Evolutionary conservation across 2,888 invertebrate genomes (phyloP).

Genomic region (Abrostola tripartita): DNA sequence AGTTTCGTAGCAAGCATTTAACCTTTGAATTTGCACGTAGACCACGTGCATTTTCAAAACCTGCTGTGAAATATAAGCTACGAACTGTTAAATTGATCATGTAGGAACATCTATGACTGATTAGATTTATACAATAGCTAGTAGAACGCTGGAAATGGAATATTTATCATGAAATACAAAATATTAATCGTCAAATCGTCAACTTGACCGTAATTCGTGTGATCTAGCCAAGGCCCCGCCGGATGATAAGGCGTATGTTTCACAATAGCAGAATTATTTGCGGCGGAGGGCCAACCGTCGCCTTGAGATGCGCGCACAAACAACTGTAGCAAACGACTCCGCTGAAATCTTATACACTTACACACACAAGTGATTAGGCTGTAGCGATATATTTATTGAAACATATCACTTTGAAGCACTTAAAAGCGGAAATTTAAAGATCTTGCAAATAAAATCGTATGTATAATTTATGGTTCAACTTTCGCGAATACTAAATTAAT

Average conservation of each 20-base stretch:
- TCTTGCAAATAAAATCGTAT: neutral
- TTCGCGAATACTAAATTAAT: no score
- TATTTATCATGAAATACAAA: constrained; percentile 76
- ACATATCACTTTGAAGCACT: neutral
- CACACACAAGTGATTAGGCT: constrained; percentile 66
- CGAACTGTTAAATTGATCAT: neutral
- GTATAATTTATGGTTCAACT: no score
- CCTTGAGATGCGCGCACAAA: constrained; percentile 87
- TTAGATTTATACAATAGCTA: constrained; percentile 12
- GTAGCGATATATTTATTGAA: neutral
- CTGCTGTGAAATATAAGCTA: neutral
- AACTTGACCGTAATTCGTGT: constrained; percentile 88
- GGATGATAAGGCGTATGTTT: constrained; percentile 83
- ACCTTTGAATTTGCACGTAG: no score
- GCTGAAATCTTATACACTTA: constrained; percentile 80
- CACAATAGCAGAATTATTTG: constrained; percentile 89
- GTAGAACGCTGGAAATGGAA: constrained; percentile 58
- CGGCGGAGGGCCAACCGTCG: constrained; percentile 79
- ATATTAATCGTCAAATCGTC: constrained; percentile 84
- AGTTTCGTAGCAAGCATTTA: neutral
- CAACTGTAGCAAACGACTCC: constrained; percentile 79
- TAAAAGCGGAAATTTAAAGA: neutral
- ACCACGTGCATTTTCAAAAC: neutral
- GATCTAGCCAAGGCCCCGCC: constrained; percentile 83
- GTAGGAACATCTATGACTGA: neutral